phyloP scores from a whole-genome alignment of 2,797 vertebrate species.

The Pteropus rufus region DNA sequence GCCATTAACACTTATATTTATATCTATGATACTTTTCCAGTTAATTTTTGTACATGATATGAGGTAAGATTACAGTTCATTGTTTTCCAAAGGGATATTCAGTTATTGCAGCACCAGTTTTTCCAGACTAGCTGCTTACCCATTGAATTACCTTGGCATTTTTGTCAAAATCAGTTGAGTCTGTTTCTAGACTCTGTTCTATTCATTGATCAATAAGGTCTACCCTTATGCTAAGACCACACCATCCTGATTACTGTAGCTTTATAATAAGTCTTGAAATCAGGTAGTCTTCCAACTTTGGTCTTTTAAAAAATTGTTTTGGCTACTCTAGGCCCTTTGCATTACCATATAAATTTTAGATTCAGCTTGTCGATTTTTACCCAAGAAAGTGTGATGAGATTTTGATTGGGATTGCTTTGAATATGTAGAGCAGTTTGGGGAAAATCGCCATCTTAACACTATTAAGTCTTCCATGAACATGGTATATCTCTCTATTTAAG shows the following conservation, averaged over 20 bases:
- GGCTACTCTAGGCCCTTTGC: background rate
- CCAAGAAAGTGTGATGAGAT: background rate
- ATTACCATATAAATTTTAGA: background rate
- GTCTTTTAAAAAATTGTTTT: background rate
- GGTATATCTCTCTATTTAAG: background rate
- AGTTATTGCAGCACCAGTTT: background rate
- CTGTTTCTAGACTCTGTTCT: background rate
- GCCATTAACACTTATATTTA: background rate
- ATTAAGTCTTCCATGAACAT: background rate
- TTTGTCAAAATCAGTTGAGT: background rate
- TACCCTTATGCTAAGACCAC: background rate
- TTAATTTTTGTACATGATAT: background rate
- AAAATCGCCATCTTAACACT: background rate
- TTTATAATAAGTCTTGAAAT: background rate
- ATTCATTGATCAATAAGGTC: background rate
- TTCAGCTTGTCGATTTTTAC: background rate
- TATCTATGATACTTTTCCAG: background rate
- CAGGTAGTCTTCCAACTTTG: background rate
- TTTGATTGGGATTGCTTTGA: background rate
- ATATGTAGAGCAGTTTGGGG: background rate
- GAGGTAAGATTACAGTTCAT: background rate
- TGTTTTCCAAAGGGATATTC: background rate
- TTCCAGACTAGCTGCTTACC: background rate
- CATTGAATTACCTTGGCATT: background rate
- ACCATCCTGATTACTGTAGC: background rate